Evolutionary conservation across 2,113 vertebrate species (phyloP).

Genomic region (Isurus oxyrinchus): DNA sequence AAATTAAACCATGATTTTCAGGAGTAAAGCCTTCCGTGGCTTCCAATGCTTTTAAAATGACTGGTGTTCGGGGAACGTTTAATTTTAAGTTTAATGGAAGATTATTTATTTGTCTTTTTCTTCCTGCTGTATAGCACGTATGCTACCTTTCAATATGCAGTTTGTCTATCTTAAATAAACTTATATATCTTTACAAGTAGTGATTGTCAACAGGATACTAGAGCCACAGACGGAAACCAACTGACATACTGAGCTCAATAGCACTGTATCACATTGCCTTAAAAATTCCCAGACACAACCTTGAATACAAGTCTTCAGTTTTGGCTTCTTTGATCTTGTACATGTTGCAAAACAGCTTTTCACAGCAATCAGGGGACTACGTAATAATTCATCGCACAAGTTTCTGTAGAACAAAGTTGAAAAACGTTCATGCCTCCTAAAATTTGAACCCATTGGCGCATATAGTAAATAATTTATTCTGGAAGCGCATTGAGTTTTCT

Average conservation of each 20-base stretch:
- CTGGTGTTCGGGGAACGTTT: neutral
- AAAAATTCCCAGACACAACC: conserved; percentile 6
- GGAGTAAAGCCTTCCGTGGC: no score
- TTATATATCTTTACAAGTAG: neutral
- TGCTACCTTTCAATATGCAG: neutral
- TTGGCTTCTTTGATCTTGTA: conserved; percentile 7
- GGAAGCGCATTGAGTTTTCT: neutral
- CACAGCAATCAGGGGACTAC: conserved; percentile 1
- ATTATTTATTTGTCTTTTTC: neutral
- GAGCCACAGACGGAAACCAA: neutral
- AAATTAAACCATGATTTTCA: neutral
- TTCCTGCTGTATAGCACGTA: neutral
- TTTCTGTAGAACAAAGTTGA: neutral
- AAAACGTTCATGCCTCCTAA: neutral
- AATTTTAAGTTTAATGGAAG: neutral
- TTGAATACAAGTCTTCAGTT: neutral
- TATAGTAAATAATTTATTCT: neutral
- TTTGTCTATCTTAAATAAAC: neutral
- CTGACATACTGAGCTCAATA: neutral
- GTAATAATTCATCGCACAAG: neutral
- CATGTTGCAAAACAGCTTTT: conserved; percentile 17
- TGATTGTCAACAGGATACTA: neutral
- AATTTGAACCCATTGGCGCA: neutral
- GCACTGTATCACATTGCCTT: neutral
- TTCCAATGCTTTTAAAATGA: neutral